These are phyloP conservation scores for Sarcophaga subvicina DNA, from an alignment of 2,888 invertebrate species.

Conservation along the genomic window DNA sequence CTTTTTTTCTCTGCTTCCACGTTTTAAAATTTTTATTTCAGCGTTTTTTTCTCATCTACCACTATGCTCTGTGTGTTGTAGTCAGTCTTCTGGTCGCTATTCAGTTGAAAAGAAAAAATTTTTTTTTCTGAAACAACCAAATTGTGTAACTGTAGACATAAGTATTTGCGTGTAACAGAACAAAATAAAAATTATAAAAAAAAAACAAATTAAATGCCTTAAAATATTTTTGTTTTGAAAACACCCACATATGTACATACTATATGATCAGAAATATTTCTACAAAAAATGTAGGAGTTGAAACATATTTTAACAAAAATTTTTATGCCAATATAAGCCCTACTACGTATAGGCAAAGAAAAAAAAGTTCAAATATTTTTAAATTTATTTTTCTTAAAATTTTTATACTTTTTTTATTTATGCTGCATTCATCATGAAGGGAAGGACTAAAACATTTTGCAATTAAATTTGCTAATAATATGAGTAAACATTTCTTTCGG, in stretches of 20 bases:
- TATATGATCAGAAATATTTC: slow-evolving; percentile 26
- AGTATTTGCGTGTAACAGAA: slow-evolving; percentile 42
- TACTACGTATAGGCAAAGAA: too few relatives aligned
- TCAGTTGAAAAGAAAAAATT: slow-evolving; percentile 28
- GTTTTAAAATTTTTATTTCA: background rate
- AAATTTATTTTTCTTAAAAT: too few relatives aligned
- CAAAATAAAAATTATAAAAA: background rate
- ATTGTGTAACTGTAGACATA: slow-evolving; percentile 18
- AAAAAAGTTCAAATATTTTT: too few relatives aligned
- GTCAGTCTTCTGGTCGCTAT: slow-evolving; percentile 2
- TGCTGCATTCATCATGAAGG: too few relatives aligned
- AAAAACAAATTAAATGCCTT: background rate
- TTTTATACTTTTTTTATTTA: too few relatives aligned
- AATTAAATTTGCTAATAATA: too few relatives aligned
- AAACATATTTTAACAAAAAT: background rate
- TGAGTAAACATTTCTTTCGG: too few relatives aligned
- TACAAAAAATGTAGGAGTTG: slow-evolving; percentile 47
- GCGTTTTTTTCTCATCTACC: background rate
- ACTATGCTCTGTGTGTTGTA: background rate
- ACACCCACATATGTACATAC: slow-evolving; percentile 41
- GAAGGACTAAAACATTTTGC: too few relatives aligned
- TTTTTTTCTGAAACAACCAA: slow-evolving; percentile 16
- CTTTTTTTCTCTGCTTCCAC: background rate
- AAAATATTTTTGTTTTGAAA: slow-evolving; percentile 31
- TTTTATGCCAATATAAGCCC: background rate